Conservation (phyloP, 2,888 invertebrate species). For the Teleogryllus oceanicus region DNA sequence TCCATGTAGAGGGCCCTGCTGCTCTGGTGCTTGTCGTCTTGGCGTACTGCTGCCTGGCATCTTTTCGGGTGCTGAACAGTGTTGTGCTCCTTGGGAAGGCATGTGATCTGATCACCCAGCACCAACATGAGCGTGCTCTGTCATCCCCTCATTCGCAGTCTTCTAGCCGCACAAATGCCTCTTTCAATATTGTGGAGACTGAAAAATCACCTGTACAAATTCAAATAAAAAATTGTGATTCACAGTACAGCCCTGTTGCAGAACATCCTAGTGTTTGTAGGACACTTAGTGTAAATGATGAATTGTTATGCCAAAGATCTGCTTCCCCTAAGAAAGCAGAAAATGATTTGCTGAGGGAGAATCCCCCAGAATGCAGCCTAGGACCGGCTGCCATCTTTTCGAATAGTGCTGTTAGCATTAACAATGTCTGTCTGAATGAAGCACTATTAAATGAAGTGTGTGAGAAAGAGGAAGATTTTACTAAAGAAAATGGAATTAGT, state of each 20-base stretch:
- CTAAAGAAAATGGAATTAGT: constrained; percentile 41
- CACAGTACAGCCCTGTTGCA: background rate
- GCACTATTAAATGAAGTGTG: constrained; percentile 58
- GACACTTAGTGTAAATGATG: background rate
- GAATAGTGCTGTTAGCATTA: constrained; percentile 70
- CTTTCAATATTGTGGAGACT: background rate
- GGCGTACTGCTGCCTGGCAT: constrained; percentile 71
- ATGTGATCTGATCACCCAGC: constrained; percentile 78
- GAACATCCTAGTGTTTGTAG: background rate
- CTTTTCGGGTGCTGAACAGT: constrained; percentile 77
- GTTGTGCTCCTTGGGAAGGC: constrained; percentile 88
- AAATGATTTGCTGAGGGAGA: background rate
- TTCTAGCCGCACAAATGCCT: background rate
- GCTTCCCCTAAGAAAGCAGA: constrained; percentile 10
- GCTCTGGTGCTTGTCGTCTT: constrained; percentile 68
- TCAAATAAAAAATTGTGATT: background rate
- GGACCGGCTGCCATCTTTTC: constrained; percentile 76
- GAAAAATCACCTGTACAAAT: constrained; percentile 6
- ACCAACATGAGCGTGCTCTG: constrained; percentile 45
- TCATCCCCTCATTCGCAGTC: background rate
- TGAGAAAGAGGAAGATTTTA: constrained; percentile 45
- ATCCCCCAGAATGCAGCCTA: constrained; percentile 50
- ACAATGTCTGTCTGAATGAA: constrained; percentile 78
- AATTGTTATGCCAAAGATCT: background rate
- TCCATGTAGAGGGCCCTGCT: constrained; percentile 69